Conservation (phyloP, 2,113 vertebrate species). For the Brevimyrus niger region DNA sequence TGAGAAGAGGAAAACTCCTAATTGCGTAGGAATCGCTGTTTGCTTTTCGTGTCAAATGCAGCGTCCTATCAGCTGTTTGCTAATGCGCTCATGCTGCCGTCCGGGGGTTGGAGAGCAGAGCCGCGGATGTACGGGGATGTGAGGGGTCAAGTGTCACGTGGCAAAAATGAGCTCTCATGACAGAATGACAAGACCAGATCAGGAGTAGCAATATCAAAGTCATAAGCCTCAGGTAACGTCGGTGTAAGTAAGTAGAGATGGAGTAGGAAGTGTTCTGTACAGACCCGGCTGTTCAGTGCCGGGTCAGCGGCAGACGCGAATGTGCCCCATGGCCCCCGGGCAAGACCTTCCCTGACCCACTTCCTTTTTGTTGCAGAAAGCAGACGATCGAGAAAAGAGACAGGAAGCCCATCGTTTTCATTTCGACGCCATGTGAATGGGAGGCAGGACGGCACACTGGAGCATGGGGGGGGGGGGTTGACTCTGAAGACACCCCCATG, state of each 20-base stretch:
- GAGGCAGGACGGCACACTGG: neutral
- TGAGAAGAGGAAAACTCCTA: neutral
- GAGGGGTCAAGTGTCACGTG: neutral
- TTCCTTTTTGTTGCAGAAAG: constrained; percentile 78
- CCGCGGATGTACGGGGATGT: too few relatives aligned
- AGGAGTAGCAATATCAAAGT: neutral
- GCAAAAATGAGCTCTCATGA: neutral
- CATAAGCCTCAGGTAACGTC: neutral
- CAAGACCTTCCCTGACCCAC: neutral
- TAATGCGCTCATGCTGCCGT: neutral
- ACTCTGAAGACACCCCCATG: neutral
- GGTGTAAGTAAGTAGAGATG: neutral
- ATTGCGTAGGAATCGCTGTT: neutral
- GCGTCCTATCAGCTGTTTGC: neutral
- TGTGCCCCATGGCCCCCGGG: neutral
- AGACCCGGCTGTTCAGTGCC: neutral
- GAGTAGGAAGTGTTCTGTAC: neutral
- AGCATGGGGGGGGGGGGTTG: neutral
- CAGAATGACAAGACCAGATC: neutral
- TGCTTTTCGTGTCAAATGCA: neutral
- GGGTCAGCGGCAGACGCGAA: neutral
- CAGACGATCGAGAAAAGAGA: constrained; percentile 93
- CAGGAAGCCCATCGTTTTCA: constrained; percentile 98
- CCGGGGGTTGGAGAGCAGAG: neutral
- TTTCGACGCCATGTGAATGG: constrained; percentile 93